Evolutionary conservation across 2,113 vertebrate species (phyloP), one percentile per base, ranked within the genome.

Genomic region (Coturnix japonica): DNA sequence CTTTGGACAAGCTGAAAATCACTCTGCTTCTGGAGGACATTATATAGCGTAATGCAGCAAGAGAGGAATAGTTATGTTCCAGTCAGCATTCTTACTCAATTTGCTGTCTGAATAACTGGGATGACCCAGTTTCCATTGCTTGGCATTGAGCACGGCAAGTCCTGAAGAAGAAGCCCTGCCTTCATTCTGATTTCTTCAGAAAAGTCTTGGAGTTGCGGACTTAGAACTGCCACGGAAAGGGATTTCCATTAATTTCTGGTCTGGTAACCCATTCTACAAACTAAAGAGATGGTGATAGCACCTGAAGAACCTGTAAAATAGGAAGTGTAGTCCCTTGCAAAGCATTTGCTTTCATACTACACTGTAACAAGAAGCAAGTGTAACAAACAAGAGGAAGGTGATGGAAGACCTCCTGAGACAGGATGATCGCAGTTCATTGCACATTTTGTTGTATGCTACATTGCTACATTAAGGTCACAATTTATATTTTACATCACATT

Each of bases 1-100:
- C 46, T 84, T 85, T 74, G 54, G 60, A 80, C 78, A 82, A 94
- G 46, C 31, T 83, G 83, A 85, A 91, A 51, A 85, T 79, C 46
- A 53, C 22, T 6, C 84, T 81, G 56, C 35, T 82, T 89, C 75
- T 73, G 94, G 56, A 91, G 78, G 91, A 47, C 25, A n/a, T 46
- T 79, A 87, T 67, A 95, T 67, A 95, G 81, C 64, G 82, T 77
- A 81, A 82, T 22, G 13, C 0, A 0, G 12, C 0, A 0, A 85
- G 71, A 81, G 17, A 79, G 71, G 70, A 87, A 79, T 46, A 71
- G 16, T 9, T 77, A n/a, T 87, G 57, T 87, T 93, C 75, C 1
- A 0, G 74, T 56, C 85, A 82, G 43, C 23, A 11, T 59, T 93
- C 81, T 88, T 83, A 43, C 37, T 87, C 69, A 77, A 35, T 64